Percentiles rank a stretch among this genome's conserved stretches.
Conservation (phyloP, 2,888 invertebrate genomes). For the Drosophila subquinaria region DNA sequence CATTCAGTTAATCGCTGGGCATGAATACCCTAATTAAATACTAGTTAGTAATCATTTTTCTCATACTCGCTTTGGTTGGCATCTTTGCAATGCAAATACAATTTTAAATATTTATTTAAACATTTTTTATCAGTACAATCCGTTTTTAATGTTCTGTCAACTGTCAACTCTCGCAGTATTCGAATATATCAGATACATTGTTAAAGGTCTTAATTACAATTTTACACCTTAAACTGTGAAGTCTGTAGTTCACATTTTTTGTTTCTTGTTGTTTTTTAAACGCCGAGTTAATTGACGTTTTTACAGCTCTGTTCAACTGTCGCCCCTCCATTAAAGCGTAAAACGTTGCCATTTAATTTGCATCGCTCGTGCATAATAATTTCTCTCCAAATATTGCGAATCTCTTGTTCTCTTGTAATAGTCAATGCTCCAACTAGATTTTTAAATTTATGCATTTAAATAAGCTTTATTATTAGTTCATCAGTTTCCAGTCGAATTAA, state of each 20-base stretch:
- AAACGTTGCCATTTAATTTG: constrained; percentile 14
- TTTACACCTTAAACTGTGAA: neutral
- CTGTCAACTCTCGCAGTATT: constrained; percentile 23
- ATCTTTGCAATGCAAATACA: neutral
- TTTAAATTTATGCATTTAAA: neutral
- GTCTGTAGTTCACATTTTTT: constrained; percentile 6
- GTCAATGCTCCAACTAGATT: neutral
- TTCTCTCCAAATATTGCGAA: neutral
- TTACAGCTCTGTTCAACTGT: neutral
- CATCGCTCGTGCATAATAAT: constrained; percentile 10
- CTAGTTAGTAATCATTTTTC: neutral
- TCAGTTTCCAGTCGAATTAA: neutral
- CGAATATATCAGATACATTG: neutral
- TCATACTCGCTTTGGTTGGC: neutral
- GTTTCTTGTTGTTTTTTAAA: constrained; percentile 12
- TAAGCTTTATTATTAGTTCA: neutral
- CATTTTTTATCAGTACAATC: neutral
- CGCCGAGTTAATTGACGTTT: constrained; percentile 26
- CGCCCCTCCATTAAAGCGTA: neutral
- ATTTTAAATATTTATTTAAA: neutral
- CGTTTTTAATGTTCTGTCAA: constrained; percentile 21
- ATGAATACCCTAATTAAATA: neutral
- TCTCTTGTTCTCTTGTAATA: constrained; percentile 1
- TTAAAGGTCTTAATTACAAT: constrained; percentile 29
- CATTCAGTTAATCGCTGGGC: neutral